Percentiles rank a stretch among this genome's conserved stretches.
These are phyloP conservation scores for Rhaphigaster nebulosa DNA, from an alignment of 2,888 invertebrate genomes.

Conservation along the genomic window DNA sequence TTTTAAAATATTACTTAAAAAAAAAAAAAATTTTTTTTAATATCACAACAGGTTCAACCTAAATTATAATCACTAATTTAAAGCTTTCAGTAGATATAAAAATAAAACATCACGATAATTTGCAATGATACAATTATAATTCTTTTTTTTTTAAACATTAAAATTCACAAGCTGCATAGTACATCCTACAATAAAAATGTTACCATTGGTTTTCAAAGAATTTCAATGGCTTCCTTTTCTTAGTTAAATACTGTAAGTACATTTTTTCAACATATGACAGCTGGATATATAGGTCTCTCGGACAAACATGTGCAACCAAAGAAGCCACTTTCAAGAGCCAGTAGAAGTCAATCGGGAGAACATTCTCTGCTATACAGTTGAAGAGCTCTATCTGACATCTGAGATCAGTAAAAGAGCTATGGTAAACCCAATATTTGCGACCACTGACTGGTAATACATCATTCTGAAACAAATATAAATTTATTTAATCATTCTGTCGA, in stretches of 20 bases:
- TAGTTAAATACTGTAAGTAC: conserved; percentile 42
- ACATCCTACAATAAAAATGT: not conserved
- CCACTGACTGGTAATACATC: not conserved
- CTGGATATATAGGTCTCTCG: conserved; percentile 68
- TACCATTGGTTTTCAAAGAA: not conserved
- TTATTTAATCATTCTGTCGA: not conserved
- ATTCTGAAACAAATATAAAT: conserved; percentile 26
- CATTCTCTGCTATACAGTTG: not conserved
- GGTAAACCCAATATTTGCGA: conserved; percentile 52
- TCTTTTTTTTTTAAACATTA: too few species aligned
- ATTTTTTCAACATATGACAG: conserved; percentile 66
- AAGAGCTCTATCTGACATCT: not conserved
- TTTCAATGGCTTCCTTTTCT: not conserved
- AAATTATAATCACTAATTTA: too few species aligned
- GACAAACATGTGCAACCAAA: conserved; percentile 67
- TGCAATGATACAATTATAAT: too few species aligned
- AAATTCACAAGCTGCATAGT: too few species aligned
- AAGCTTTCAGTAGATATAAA: too few species aligned
- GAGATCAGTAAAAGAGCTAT: conserved; percentile 5
- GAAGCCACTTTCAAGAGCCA: conserved; percentile 70
- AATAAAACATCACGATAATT: too few species aligned
- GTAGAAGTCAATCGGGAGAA: conserved; percentile 68
- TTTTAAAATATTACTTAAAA: too few species aligned
- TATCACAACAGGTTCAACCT: too few species aligned
- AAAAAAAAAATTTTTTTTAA: not conserved